Base-by-base conservation (phyloP, 2,113 vertebrate species). In the Cyprinodon tularosa region DNA sequence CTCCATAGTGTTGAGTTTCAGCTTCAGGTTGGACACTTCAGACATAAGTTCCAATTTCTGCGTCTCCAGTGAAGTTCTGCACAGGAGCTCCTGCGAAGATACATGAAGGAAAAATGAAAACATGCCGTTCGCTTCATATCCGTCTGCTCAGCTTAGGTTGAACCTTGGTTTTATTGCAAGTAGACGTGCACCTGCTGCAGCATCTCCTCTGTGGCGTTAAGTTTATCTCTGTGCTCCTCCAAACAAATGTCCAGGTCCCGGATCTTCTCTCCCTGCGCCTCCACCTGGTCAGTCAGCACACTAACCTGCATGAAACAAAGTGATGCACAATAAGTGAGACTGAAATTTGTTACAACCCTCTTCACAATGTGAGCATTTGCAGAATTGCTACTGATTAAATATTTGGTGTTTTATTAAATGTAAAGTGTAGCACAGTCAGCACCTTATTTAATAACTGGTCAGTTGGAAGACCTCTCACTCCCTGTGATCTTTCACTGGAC, bases 201-300 rank as follows among this genome's bases (percentile, higher is more conserved):
- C 97, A 99, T 98, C 75, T 98, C 97, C 62, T 99, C 98, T 0
- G 98, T 99, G 71, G 96, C 93, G 8, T 98, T 98, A 80, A 99
- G 88, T 84, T 99, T 99, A 73, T 99, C 97, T 72, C 97, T 93
- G 94, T 99, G 96, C 66, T 99, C 98, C 37, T 99, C 97, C 64
- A 99, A 94, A 87, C 96, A 99, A 67, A 97, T 84, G 72, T 99
- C 98, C 80, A 99, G 90, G 84, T 99, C 98, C 17, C 98, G 94
- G 76, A 99, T 99, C 93, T 99, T 99, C 84, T 99, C 98, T 47
- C 98, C 98, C 50, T 99, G 98, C 36, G 97, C 98, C 74, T 99
- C 98, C 72, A 99, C 98, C 85, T 99, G 98, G 92, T 99, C 98
- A 0, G 98, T 99, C 76, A 99, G 92, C 75, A 99, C 98, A 67